These are phyloP conservation scores for Hypena proboscidalis DNA, from an alignment of 2,888 invertebrate species.

Conservation along the genomic window DNA sequence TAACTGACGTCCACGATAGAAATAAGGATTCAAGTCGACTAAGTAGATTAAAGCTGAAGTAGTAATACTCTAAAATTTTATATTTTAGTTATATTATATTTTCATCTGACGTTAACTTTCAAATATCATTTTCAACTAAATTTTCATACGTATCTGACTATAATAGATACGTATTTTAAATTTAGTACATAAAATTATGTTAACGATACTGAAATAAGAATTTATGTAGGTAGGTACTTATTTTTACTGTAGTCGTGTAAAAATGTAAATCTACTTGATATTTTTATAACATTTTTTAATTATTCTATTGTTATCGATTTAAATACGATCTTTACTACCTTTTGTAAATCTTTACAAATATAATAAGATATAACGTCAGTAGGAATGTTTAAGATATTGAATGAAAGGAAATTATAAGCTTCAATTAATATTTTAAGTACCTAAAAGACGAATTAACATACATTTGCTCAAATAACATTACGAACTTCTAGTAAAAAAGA, in stretches of 20 bases:
- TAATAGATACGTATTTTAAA: slow-evolving; percentile 61
- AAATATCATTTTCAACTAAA: slow-evolving; percentile 51
- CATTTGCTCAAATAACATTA: slow-evolving; percentile 20
- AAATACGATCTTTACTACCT: slow-evolving; percentile 38
- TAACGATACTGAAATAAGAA: slow-evolving; percentile 31
- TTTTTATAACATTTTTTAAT: slow-evolving; percentile 39
- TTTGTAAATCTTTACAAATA: slow-evolving; percentile 30
- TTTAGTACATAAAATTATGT: slow-evolving; percentile 47
- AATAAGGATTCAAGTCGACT: slow-evolving; percentile 29
- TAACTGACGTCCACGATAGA: slow-evolving; percentile 28
- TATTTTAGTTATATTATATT: slow-evolving; percentile 20
- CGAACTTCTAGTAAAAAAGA: no score
- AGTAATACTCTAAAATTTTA: slow-evolving; percentile 24
- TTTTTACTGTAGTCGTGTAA: slow-evolving; percentile 63
- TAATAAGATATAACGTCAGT: slow-evolving; percentile 17
- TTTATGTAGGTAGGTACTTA: slow-evolving; percentile 56
- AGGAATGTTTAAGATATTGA: slow-evolving; percentile 5
- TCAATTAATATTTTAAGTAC: no score
- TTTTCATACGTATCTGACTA: slow-evolving; percentile 60
- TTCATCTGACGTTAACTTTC: slow-evolving; percentile 31
- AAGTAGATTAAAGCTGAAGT: slow-evolving; percentile 39
- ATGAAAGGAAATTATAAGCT: neutral
- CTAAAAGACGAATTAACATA: slow-evolving; percentile 5
- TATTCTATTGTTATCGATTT: slow-evolving; percentile 34
- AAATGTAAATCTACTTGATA: slow-evolving; percentile 67